These are phyloP conservation scores for Phenacoccus solenopsis DNA, from an alignment of 1,140 invertebrate species.

Conservation along the genomic window DNA sequence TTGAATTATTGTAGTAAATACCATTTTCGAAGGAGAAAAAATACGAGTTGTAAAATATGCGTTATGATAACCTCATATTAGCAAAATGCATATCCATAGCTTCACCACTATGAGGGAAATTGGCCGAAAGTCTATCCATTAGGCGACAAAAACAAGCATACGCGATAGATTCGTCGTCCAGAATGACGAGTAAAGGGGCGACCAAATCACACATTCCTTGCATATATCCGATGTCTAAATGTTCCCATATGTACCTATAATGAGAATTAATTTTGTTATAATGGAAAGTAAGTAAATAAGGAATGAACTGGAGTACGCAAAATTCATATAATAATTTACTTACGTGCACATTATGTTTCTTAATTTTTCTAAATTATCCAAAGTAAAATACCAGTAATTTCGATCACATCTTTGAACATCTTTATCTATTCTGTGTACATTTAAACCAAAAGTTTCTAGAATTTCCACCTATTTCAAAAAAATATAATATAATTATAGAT, in stretches of 20 bases:
- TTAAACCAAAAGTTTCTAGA: slow-evolving; percentile 74
- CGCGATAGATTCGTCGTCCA: slow-evolving; percentile 82
- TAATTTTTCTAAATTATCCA: slow-evolving; percentile 83
- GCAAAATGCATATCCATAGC: slow-evolving; percentile 92
- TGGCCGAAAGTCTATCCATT: slow-evolving; percentile 79
- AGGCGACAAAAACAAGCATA: slow-evolving; percentile 83
- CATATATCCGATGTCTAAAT: slow-evolving; percentile 79
- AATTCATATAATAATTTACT: too few relatives aligned
- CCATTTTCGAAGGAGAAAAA: too few relatives aligned
- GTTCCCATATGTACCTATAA: slow-evolving; percentile 81
- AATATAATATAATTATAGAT: slow-evolving; percentile 8
- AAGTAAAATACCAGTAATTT: slow-evolving; percentile 81
- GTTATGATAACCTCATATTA: slow-evolving; percentile 91
- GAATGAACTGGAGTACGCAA: too few relatives aligned
- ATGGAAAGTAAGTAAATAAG: background rate
- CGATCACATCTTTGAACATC: slow-evolving; percentile 90
- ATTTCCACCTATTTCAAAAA: slow-evolving; percentile 52
- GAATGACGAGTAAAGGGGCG: slow-evolving; percentile 80
- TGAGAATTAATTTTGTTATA: slow-evolving; percentile 15
- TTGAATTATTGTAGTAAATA: too few relatives aligned
- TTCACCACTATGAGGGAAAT: slow-evolving; percentile 76
- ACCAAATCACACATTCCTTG: slow-evolving; percentile 93
- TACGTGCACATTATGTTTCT: slow-evolving; percentile 93
- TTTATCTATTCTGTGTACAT: slow-evolving; percentile 89
- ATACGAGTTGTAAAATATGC: slow-evolving; percentile 18